Conservation (phyloP, 2,797 vertebrate genomes). For the Mormyrus proboscirostris region DNA sequence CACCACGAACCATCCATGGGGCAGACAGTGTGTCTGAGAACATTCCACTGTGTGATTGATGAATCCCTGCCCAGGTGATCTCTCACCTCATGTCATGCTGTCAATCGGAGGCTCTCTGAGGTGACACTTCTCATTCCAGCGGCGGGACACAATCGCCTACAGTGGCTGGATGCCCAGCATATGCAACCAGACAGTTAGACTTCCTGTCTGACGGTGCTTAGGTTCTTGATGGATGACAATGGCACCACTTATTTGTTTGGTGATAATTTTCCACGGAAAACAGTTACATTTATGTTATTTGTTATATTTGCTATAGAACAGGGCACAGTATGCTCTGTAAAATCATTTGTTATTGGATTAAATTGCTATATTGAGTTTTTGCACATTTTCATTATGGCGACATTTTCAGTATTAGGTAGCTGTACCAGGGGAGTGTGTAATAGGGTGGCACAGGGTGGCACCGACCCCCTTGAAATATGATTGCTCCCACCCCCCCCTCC, state of each 20-base stretch:
- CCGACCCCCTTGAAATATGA: not conserved
- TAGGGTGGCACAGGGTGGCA: not conserved
- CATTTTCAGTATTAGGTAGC: not conserved
- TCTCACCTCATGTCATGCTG: conserved; percentile 53
- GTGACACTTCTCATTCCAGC: conserved; percentile 36
- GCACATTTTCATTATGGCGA: not conserved
- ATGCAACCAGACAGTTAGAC: not conserved
- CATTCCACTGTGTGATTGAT: conserved; percentile 57
- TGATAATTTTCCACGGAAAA: not conserved
- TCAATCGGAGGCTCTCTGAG: conserved; percentile 35
- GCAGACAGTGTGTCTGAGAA: conserved; percentile 32
- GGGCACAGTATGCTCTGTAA: not conserved
- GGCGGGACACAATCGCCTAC: conserved; percentile 26
- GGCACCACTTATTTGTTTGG: not conserved
- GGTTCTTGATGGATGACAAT: not conserved
- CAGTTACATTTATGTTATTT: not conserved
- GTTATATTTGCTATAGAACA: not conserved
- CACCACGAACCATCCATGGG: not conserved
- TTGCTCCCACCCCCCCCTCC: not conserved
- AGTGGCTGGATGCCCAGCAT: conserved; percentile 33
- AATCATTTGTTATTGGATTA: not conserved
- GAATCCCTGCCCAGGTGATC: conserved; percentile 45
- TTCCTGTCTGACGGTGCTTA: not conserved
- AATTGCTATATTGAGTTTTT: not conserved
- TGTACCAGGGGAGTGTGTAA: not conserved